Evolutionary conservation across 2,888 invertebrate species (phyloP).

Genomic region (Scelioninae gen. 1): DNA sequence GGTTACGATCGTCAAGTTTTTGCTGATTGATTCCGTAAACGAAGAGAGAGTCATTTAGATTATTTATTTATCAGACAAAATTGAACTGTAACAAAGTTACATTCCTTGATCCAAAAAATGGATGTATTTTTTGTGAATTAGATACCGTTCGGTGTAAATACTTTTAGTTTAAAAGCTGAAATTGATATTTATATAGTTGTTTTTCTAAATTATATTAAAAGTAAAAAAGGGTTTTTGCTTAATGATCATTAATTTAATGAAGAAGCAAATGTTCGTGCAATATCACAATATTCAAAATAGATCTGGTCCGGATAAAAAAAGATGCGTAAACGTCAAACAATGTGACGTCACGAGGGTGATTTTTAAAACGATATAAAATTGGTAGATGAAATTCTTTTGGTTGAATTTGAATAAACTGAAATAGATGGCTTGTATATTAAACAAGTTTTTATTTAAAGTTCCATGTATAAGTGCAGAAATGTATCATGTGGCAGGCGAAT

Average conservation of each 20-base stretch:
- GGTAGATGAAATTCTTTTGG: no score
- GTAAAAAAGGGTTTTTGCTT: no score
- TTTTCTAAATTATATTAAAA: not conserved
- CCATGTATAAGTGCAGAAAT: not conserved
- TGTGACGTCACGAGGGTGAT: not conserved
- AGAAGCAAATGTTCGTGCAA: not conserved
- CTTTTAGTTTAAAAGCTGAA: conserved; percentile 45
- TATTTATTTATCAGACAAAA: no score
- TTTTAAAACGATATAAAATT: no score
- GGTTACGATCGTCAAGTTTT: no score
- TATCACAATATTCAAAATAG: not conserved
- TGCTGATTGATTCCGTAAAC: no score
- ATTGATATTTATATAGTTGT: no score
- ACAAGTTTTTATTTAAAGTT: not conserved
- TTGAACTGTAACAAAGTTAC: no score
- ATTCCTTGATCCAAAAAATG: no score
- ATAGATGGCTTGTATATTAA: not conserved
- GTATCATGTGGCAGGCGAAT: conserved; percentile 4
- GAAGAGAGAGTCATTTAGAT: no score
- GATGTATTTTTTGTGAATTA: conserved; percentile 40
- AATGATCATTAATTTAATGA: no score
- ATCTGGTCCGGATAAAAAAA: not conserved
- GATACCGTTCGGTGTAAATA: conserved; percentile 49
- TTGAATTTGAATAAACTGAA: no score
- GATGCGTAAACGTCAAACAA: not conserved